These are phyloP conservation scores for Ornithoptera alexandrae DNA, from an alignment of 2,888 invertebrate genomes.

Conservation along the genomic window DNA sequence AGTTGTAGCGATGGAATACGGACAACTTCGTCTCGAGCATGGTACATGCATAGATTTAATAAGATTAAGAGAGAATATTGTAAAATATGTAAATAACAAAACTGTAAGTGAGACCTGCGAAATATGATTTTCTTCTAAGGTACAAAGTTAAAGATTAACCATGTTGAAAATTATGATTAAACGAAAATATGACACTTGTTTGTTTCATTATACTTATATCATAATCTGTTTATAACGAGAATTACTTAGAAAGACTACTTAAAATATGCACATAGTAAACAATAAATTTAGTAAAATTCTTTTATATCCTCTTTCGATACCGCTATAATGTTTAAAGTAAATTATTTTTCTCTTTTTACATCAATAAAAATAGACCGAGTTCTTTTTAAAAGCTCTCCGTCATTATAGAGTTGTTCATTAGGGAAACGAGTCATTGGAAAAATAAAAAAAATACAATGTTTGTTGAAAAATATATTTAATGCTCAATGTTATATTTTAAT, in stretches of 20 bases:
- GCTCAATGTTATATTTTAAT: too few species aligned
- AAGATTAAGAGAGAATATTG: slow-evolving; percentile 56
- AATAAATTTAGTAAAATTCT: background rate
- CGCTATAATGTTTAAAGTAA: background rate
- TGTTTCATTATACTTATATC: slow-evolving; percentile 43
- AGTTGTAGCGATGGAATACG: slow-evolving; percentile 65
- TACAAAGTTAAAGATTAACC: slow-evolving; percentile 78
- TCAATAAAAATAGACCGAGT: background rate
- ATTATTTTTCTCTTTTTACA: background rate
- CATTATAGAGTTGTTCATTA: background rate
- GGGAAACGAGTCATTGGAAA: background rate
- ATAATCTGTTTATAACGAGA: background rate
- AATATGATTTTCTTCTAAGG: slow-evolving; percentile 79
- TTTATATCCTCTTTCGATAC: background rate
- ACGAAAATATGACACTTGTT: slow-evolving; percentile 60
- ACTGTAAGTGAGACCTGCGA: slow-evolving; percentile 71
- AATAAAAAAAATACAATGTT: background rate
- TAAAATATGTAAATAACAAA: slow-evolving; percentile 77
- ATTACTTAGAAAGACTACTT: too few species aligned
- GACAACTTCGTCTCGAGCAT: slow-evolving; percentile 47
- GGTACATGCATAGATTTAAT: slow-evolving; percentile 57
- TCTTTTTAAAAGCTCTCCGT: background rate
- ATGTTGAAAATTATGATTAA: slow-evolving; percentile 79
- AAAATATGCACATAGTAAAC: too few species aligned
- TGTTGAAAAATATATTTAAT: background rate